phyloP scores from a whole-genome alignment of 2,797 vertebrate species.

The Hippoglossus hippoglossus region DNA sequence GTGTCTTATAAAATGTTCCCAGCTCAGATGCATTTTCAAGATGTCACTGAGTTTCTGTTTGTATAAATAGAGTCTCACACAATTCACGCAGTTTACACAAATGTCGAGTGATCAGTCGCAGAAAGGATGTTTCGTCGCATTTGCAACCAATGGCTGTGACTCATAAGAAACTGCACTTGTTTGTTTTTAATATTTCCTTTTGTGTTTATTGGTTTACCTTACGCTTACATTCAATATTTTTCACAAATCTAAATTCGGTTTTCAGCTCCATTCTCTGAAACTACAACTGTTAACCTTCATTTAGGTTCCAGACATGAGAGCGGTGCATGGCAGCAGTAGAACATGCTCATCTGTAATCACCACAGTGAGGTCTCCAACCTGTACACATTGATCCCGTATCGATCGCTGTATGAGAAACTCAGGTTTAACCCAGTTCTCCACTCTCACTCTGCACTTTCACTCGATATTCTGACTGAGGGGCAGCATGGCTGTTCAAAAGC shows the following conservation, averaged over 20 bases:
- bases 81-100: slow-evolving; percentile 3
- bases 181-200: slow-evolving; percentile 4
- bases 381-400: slow-evolving; percentile 79
- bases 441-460: slow-evolving; percentile 54
- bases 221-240: background rate
- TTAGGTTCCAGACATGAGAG: slow-evolving; percentile 59
- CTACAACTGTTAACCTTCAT: slow-evolving; percentile 60
- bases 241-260: slow-evolving; percentile 22
- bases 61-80: background rate
- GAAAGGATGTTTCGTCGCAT: background rate
- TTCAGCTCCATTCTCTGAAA: slow-evolving; percentile 24
- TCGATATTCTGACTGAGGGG: slow-evolving; percentile 72
- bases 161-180: background rate
- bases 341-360: slow-evolving; percentile 72
- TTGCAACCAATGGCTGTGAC: background rate
- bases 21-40: background rate
- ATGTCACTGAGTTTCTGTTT: background rate
- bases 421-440: slow-evolving; percentile 63
- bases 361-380: slow-evolving; percentile 74
- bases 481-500: slow-evolving; percentile 44
- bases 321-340: slow-evolving; percentile 41
- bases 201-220: slow-evolving; percentile 21
- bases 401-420: slow-evolving; percentile 80
- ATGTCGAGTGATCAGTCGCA: background rate
- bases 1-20: background rate